A percentile compares a stretch with the other conserved stretches of the same genome.
Conservation (phyloP, 2,113 vertebrate genomes). For the Cinclus cinclus region DNA sequence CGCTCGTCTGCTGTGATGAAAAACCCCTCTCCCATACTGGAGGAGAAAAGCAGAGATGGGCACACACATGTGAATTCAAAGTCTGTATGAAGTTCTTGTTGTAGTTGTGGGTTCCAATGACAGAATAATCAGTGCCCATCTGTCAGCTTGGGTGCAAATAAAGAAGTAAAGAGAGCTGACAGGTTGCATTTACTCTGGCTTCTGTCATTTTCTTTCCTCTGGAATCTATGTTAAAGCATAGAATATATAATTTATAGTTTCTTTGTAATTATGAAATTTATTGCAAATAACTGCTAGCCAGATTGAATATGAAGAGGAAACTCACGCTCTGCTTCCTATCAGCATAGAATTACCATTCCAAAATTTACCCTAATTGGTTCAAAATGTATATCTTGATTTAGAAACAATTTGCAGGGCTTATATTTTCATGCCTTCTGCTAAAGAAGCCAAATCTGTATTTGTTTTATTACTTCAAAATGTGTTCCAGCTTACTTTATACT, state of each 20-base stretch:
- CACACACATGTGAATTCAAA: background rate
- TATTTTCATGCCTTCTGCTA: background rate
- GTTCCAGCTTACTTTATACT: background rate
- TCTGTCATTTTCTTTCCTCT: background rate
- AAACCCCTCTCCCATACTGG: background rate
- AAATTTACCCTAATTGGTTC: background rate
- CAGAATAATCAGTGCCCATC: constrained; percentile 15
- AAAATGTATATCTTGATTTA: background rate
- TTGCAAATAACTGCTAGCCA: background rate
- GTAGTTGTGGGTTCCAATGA: constrained; percentile 33
- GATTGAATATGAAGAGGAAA: background rate
- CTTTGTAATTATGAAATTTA: background rate
- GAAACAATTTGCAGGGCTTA: background rate
- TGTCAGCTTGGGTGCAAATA: constrained; percentile 36
- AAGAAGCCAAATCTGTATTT: background rate
- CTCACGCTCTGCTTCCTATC: background rate
- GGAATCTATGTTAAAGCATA: background rate
- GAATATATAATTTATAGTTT: background rate
- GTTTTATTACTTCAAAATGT: background rate
- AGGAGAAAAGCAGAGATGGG: background rate
- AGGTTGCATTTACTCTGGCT: background rate
- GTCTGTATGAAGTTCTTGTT: background rate
- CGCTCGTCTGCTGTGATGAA: background rate
- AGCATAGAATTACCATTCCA: background rate
- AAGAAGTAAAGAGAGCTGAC: background rate